A percentile compares a stretch with the other conserved stretches of the same genome.
Evolutionary conservation across 1,140 invertebrate genomes (phyloP).

Genomic region (Branchinecta lynchi): DNA sequence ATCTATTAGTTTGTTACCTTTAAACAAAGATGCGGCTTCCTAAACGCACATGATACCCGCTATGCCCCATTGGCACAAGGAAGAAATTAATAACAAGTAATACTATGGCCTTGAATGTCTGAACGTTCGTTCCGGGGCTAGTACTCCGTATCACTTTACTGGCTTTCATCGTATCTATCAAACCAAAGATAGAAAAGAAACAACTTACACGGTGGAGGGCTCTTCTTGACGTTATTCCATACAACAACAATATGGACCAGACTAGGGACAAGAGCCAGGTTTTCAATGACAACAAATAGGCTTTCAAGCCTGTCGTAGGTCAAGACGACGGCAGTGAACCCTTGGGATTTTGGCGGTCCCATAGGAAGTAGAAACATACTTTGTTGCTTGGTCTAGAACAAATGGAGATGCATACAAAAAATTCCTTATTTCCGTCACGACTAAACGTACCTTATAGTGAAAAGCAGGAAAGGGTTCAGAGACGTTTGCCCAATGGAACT

Average conservation of each 20-base stretch:
- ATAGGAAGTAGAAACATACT: constrained; percentile 71
- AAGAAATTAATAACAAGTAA: too few species aligned
- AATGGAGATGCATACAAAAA: constrained; percentile 18
- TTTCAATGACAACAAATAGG: constrained; percentile 65
- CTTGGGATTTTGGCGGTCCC: constrained; percentile 61
- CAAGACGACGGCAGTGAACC: constrained; percentile 81
- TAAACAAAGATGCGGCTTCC: too few species aligned
- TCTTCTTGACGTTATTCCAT: constrained; percentile 83
- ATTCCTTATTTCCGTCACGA: background rate
- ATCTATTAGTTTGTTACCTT: too few species aligned
- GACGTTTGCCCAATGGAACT: background rate
- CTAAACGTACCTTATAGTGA: background rate
- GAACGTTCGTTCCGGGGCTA: too few species aligned
- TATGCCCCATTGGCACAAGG: too few species aligned
- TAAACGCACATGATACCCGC: too few species aligned
- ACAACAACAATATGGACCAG: constrained; percentile 71
- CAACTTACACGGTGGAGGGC: constrained; percentile 55
- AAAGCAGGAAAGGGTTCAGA: constrained; percentile 14
- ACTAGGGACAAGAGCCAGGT: constrained; percentile 63
- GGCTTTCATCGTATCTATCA: too few species aligned
- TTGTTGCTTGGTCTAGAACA: constrained; percentile 24
- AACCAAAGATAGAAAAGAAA: constrained; percentile 7
- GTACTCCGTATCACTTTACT: too few species aligned
- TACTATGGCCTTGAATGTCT: too few species aligned
- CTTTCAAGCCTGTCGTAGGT: constrained; percentile 80